phyloP scores from a whole-genome alignment of 2,888 invertebrate species.

The Amblyjoppa proteus region DNA sequence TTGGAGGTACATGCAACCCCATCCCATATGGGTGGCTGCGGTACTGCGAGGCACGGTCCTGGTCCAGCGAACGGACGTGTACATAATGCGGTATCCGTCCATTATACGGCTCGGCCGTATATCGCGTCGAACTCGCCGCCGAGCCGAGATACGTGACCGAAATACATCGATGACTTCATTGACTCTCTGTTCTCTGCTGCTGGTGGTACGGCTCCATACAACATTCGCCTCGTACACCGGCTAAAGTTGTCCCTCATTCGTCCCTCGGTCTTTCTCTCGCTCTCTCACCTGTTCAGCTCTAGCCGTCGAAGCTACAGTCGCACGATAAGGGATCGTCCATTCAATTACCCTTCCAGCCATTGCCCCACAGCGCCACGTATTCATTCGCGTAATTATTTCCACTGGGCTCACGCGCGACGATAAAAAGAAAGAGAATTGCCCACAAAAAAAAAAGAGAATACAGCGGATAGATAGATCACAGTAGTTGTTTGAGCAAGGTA shows the following conservation, averaged over 20 bases:
- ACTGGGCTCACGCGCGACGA: not conserved
- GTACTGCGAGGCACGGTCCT: not conserved
- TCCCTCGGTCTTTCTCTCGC: conserved; percentile 7
- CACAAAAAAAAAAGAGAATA: not conserved
- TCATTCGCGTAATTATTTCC: conserved; percentile 62
- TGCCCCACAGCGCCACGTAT: conserved; percentile 39
- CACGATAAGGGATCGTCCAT: conserved; percentile 27
- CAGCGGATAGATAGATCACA: no score
- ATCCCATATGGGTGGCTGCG: conserved; percentile 1
- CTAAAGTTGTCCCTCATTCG: conserved; percentile 27
- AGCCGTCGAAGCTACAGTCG: conserved; percentile 15
- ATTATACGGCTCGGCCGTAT: conserved; percentile 55
- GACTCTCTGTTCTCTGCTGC: conserved; percentile 47
- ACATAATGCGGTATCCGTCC: conserved; percentile 57
- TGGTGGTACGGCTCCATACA: conserved; percentile 19
- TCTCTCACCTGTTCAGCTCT: not conserved
- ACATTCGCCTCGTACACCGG: not conserved
- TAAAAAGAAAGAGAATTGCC: not conserved
- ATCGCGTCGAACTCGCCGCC: conserved; percentile 30
- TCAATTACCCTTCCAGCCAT: conserved; percentile 24
- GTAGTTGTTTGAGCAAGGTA: no score
- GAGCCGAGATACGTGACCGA: conserved; percentile 65
- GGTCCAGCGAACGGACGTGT: conserved; percentile 48
- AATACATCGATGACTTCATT: conserved; percentile 68
- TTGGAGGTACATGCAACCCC: conserved; percentile 30